Evolutionary conservation across 2,888 invertebrate genomes (phyloP).

Genomic region (Mesodorylaimus sp.): DNA sequence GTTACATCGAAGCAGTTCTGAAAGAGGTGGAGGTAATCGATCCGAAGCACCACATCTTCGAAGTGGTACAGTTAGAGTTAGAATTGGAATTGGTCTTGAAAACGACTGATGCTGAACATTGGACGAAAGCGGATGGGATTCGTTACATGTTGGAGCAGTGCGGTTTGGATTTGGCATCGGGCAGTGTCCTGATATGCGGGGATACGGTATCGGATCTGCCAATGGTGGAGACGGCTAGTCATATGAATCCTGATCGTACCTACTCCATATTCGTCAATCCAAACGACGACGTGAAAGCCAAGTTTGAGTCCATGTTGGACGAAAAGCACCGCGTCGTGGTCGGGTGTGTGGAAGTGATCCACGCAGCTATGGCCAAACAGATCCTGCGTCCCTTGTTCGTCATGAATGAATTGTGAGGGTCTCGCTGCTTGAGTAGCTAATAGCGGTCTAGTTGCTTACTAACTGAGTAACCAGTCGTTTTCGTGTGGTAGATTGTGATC

Average conservation of each 20-base stretch:
- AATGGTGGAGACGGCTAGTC: constrained; percentile 21
- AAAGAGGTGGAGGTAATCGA: neutral
- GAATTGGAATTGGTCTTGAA: neutral
- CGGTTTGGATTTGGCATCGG: neutral
- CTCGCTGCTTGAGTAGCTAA: too few relatives aligned
- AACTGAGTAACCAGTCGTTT: too few relatives aligned
- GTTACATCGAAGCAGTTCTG: constrained; percentile 13
- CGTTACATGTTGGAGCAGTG: neutral
- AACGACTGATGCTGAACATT: neutral
- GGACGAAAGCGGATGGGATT: constrained; percentile 2
- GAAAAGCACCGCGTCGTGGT: constrained; percentile 12
- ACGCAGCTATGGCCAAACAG: constrained; percentile 20
- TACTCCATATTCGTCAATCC: constrained; percentile 9
- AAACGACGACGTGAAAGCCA: neutral
- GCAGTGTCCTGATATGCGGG: constrained; percentile 24
- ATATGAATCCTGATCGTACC: constrained; percentile 6
- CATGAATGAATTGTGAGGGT: too few relatives aligned
- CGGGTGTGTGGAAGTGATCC: constrained; percentile 26
- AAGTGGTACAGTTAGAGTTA: neutral
- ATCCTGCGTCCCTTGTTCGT: neutral
- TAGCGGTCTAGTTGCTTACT: too few relatives aligned
- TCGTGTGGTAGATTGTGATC: too few relatives aligned
- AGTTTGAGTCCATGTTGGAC: neutral
- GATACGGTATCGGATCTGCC: constrained; percentile 26
- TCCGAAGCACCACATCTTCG: neutral